These are phyloP conservation scores for Scarus forsteni DNA, from an alignment of 2,797 vertebrate species.

Conservation along the genomic window DNA sequence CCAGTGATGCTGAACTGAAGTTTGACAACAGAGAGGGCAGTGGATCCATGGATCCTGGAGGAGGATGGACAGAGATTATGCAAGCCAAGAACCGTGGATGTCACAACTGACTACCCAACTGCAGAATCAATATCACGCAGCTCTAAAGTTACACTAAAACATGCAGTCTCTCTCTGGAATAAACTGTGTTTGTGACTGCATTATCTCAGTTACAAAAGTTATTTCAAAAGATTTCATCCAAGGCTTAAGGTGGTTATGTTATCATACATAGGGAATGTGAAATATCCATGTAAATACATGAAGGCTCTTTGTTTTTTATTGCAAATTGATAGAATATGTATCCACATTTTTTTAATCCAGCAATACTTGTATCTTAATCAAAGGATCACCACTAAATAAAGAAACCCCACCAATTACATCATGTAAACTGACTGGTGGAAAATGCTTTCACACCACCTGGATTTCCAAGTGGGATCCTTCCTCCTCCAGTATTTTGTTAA, in stretches of 20 bases:
- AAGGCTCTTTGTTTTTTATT: neutral
- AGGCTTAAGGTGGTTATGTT: too few relatives aligned
- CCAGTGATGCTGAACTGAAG: slow-evolving; percentile 24
- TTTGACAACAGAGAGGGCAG: slow-evolving; percentile 12
- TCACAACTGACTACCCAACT: slow-evolving; percentile 1
- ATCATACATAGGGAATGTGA: neutral
- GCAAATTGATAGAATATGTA: too few relatives aligned
- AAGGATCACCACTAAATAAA: too few relatives aligned
- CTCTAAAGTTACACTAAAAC: neutral
- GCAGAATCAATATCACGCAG: neutral
- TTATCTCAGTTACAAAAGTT: neutral
- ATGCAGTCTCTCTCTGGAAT: neutral
- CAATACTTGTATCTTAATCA: too few relatives aligned
- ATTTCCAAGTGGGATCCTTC: too few relatives aligned
- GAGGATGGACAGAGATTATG: slow-evolving; percentile 7
- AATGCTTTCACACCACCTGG: too few relatives aligned
- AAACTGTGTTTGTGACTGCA: neutral
- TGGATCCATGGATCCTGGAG: neutral
- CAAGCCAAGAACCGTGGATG: slow-evolving; percentile 4
- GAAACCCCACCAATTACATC: too few relatives aligned
- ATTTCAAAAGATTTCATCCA: neutral
- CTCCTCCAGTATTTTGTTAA: too few relatives aligned
- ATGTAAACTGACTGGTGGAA: too few relatives aligned
- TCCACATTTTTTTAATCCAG: too few relatives aligned
- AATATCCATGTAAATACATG: neutral